Base-by-base conservation (phyloP, 2,888 invertebrate genomes). In the Thecocarcelia acutangulata region DNA sequence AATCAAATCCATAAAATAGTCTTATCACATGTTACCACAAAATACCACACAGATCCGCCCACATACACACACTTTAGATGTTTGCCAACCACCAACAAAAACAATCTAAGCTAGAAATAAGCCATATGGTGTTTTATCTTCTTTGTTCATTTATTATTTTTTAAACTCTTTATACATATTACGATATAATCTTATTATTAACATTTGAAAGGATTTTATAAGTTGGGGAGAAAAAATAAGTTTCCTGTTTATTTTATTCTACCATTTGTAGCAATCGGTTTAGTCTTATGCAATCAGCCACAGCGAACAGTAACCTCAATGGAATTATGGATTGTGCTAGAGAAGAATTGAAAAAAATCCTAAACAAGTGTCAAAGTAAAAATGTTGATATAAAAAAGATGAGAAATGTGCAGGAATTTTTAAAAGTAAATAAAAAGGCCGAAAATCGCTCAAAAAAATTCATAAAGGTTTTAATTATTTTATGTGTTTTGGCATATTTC, bases 181-280 rank as follows among this genome's bases (percentile, higher is more conserved):
- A 15, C n/a, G 78, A 80, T 88, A 89, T 89, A 89, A 89, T 86
- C 85, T 83, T 77, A 87, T 89, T 89, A 89, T 86, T 88, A 83
- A 84, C 87, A 84, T 84, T 75, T 85, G 85, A 87, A 61, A 76
- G 87, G 85, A 79, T 84, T 80, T 73, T 33, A 63, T 50, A 17
- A 13, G 12, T 5, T 37, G 24, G 6, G 5, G 12, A 17, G 44
- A 15, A 15, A 61, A 12, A 44, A 15, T 0, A 17, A 15, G 15
- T 48, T 6, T 50, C 11, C 50, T 42, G 44, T 44, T 52, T 52
- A 61, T 24, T 56, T 48, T 1, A 28, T 56, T 24, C 33, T 66
- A 48, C 17, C 48, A 56, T 46, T 64, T 48, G 56, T 1, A 24
- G 40, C 46, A n/a, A 52, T 52, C 0, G 19, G 3, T 66, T 79